These are phyloP conservation scores for Steinernema hermaphroditum DNA, from an alignment of 2,888 invertebrate species.

Conservation along the genomic window DNA sequence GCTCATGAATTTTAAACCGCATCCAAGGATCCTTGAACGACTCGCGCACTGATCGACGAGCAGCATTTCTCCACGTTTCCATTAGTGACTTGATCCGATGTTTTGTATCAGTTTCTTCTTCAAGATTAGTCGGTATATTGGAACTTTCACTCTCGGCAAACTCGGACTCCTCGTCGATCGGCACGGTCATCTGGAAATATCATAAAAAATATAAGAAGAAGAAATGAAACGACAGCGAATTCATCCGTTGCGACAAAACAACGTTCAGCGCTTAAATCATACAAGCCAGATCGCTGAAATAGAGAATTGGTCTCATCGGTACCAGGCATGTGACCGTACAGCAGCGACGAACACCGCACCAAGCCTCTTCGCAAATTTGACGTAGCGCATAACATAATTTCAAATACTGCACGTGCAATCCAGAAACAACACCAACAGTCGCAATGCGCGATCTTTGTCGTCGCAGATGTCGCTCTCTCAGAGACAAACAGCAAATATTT, in stretches of 20 bases:
- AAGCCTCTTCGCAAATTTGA: no score
- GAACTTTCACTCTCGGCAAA: neutral
- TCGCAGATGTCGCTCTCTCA: no score
- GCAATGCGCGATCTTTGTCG: neutral
- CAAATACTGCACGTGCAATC: constrained; percentile 3
- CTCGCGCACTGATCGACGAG: constrained; percentile 24
- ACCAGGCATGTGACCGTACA: no score
- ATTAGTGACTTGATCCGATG: neutral
- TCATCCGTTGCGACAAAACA: no score
- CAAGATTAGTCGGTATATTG: neutral
- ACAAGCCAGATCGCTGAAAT: no score
- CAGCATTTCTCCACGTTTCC: constrained; percentile 9
- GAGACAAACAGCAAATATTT: no score
- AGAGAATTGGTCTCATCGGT: no score
- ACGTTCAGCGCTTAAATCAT: no score
- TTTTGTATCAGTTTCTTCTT: neutral
- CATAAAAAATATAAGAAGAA: neutral
- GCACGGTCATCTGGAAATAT: constrained; percentile 3
- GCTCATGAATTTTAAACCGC: constrained; percentile 69
- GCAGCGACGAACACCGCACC: no score
- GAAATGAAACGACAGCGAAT: no score
- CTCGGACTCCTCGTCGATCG: constrained; percentile 14
- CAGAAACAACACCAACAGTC: constrained; percentile 19
- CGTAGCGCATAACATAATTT: neutral
- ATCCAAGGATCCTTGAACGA: constrained; percentile 70